A percentile compares a stretch with the other conserved stretches of the same genome.
Conservation (phyloP, 2,113 vertebrate genomes). For the Oreotrochilus melanogaster region DNA sequence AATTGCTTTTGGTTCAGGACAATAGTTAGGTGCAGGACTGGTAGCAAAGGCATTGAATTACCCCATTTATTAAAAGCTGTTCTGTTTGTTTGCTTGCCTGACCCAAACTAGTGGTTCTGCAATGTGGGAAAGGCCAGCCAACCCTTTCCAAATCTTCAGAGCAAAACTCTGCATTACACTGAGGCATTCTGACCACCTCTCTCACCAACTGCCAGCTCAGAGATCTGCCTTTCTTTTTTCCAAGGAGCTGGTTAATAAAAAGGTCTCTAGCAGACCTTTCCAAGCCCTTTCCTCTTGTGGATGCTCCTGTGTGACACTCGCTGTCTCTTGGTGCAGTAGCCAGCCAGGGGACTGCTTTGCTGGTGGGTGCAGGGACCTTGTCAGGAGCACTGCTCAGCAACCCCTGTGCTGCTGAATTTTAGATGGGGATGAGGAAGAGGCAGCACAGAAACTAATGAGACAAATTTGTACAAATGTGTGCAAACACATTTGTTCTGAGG, state of each 20-base stretch:
- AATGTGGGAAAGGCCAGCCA: not conserved
- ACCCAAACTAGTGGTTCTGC: not conserved
- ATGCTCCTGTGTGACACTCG: not conserved
- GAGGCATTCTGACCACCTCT: not conserved
- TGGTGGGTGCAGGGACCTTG: not conserved
- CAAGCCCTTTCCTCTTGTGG: not conserved
- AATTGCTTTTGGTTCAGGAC: slow-evolving; percentile 48
- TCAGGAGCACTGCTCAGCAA: slow-evolving; percentile 41
- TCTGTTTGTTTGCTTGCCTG: slow-evolving; percentile 45
- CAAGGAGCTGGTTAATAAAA: slow-evolving; percentile 10
- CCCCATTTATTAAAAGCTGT: slow-evolving; percentile 21
- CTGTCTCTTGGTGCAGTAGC: not conserved
- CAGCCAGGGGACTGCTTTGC: not conserved
- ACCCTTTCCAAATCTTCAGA: not conserved
- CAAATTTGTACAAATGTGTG: too few relatives aligned
- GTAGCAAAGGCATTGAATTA: slow-evolving; percentile 23
- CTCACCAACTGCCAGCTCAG: not conserved
- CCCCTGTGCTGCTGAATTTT: not conserved
- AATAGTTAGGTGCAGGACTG: not conserved
- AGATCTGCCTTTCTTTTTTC: not conserved
- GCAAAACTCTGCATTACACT: not conserved
- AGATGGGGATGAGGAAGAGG: not conserved
- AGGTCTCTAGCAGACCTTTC: not conserved
- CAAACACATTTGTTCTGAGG: not conserved
- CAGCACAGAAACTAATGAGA: not conserved